Conservation (phyloP, 2,113 vertebrate genomes). For the Grammomys surdaster region DNA sequence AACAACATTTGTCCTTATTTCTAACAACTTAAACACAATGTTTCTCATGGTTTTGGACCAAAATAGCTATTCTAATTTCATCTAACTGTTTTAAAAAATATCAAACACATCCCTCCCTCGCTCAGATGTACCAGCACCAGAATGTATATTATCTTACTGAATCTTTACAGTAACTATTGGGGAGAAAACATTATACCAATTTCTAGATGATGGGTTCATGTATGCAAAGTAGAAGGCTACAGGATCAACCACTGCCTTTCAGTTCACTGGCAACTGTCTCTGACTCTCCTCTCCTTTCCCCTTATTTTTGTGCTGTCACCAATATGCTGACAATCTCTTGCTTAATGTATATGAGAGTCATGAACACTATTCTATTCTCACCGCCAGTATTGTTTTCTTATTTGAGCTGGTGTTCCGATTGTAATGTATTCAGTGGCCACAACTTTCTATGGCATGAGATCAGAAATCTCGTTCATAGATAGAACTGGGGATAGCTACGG, state of each 20-base stretch:
- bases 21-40: slow-evolving; percentile 3
- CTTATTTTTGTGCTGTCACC: neutral
- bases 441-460: neutral
- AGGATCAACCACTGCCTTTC: neutral
- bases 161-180: neutral
- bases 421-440: neutral
- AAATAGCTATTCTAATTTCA: slow-evolving; percentile 11
- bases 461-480: neutral
- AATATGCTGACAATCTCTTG: neutral
- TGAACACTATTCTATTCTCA: neutral
- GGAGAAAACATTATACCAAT: neutral
- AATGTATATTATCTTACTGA: slow-evolving; percentile 16
- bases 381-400: neutral
- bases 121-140: neutral
- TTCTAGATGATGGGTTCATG: neutral
- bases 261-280: neutral
- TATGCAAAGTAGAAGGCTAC: neutral
- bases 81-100: slow-evolving; percentile 37
- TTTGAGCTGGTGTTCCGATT: neutral
- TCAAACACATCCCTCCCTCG: neutral
- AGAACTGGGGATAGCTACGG: neutral
- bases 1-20: neutral
- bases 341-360: neutral
- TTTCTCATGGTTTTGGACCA: neutral
- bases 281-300: neutral